phyloP scores from a whole-genome alignment of 1,140 invertebrate genomes.

The Pseudomyrmex concolor region DNA sequence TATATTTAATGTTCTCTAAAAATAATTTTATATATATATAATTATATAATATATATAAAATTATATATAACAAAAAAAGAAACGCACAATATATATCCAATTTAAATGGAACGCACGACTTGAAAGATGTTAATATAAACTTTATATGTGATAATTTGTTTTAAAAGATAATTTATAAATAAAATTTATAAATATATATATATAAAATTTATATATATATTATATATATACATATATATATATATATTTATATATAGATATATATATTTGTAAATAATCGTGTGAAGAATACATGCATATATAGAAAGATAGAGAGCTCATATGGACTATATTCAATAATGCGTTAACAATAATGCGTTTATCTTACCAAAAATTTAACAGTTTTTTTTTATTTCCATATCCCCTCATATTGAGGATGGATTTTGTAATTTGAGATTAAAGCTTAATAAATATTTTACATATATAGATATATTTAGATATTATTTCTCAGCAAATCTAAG shows the following conservation, averaged over 20 bases:
- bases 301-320: neutral
- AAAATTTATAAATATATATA: neutral
- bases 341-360: conserved; percentile 11
- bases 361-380: conserved; percentile 24
- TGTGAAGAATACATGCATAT: neutral
- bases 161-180: neutral
- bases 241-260: neutral
- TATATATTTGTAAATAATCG: conserved; percentile 8
- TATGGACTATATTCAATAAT: conserved; percentile 13
- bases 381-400: conserved; percentile 32
- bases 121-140: neutral
- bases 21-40: neutral
- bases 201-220: neutral
- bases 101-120: neutral
- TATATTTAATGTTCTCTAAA: too few species aligned
- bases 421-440: conserved; percentile 29
- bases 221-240: neutral
- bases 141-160: neutral
- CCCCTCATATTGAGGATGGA: conserved; percentile 1
- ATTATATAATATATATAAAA: neutral
- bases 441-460: conserved; percentile 48
- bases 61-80: conserved; percentile 6
- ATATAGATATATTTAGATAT: neutral
- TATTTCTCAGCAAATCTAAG: conserved; percentile 7
- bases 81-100: conserved; percentile 32